Conservation (phyloP, 2,113 vertebrate genomes). For the Piprites chloris region DNA sequence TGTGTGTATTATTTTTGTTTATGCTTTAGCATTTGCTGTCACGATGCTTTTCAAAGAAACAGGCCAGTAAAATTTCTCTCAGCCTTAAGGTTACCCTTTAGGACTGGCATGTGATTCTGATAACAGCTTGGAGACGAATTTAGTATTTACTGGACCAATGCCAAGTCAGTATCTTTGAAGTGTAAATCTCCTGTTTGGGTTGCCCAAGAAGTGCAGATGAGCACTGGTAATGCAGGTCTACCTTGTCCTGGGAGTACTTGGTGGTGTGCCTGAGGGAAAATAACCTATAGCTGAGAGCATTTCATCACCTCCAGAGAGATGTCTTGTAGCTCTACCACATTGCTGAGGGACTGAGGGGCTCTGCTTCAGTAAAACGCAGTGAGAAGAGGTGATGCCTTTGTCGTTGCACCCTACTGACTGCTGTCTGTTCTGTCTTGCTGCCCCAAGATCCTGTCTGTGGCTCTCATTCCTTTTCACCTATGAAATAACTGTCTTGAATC, state of each 20-base stretch:
- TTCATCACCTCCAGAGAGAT: background rate
- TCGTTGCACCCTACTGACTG: background rate
- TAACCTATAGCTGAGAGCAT: background rate
- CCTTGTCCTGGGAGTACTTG: background rate
- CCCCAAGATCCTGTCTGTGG: background rate
- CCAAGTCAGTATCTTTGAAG: background rate
- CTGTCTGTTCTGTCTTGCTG: background rate
- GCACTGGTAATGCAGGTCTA: background rate
- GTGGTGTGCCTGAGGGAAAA: background rate
- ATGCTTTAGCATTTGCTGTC: background rate
- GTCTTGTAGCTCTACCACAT: background rate
- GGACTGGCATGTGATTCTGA: background rate
- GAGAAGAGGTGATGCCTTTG: background rate
- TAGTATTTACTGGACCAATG: background rate
- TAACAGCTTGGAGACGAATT: background rate
- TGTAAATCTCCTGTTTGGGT: background rate
- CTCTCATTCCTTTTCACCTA: background rate
- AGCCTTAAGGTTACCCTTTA: background rate
- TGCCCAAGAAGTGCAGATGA: background rate
- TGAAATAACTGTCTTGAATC: background rate
- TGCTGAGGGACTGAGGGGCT: background rate
- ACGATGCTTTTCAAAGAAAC: background rate
- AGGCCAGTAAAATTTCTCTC: background rate
- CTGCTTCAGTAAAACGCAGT: background rate
- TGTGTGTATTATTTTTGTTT: background rate